phyloP scores from a whole-genome alignment of 2,113 vertebrate species.

The Cryptotis parvus region DNA sequence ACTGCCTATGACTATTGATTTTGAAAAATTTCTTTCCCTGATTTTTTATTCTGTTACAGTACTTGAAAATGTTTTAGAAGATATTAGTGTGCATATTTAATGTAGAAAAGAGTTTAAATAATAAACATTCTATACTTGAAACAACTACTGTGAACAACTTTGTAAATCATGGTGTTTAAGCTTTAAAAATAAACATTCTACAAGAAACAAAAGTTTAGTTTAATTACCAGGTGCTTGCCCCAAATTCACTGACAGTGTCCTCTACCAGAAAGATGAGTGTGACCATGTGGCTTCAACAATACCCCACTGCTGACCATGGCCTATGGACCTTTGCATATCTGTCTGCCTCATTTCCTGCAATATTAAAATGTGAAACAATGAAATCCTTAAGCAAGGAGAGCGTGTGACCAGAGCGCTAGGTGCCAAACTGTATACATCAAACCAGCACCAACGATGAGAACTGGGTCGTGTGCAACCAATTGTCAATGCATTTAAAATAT shows the following conservation, averaged over 20 bases:
- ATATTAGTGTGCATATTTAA: slow-evolving; percentile 24
- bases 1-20: background rate
- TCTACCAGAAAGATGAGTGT: slow-evolving; percentile 14
- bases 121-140: background rate
- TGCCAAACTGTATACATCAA: background rate
- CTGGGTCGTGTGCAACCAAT: background rate
- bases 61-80: slow-evolving; percentile 38
- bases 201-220: slow-evolving; percentile 2
- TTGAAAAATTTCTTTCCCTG: background rate
- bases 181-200: slow-evolving; percentile 37
- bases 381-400: background rate
- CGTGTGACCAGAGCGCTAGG: background rate
- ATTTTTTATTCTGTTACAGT: background rate
- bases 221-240: slow-evolving; percentile 23
- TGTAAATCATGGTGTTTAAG: too few species aligned
- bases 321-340: background rate
- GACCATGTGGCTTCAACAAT: background rate
- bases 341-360: background rate
- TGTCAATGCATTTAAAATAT: background rate
- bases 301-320: background rate
- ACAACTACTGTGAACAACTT: too few species aligned
- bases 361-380: too few species aligned
- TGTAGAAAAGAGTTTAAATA: slow-evolving; percentile 49
- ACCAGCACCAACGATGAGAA: background rate
- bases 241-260: slow-evolving; percentile 19